Evolutionary conservation across 2,113 vertebrate genomes (phyloP), one percentile per base, ranked within the genome.

Genomic region (Micromys minutus): DNA sequence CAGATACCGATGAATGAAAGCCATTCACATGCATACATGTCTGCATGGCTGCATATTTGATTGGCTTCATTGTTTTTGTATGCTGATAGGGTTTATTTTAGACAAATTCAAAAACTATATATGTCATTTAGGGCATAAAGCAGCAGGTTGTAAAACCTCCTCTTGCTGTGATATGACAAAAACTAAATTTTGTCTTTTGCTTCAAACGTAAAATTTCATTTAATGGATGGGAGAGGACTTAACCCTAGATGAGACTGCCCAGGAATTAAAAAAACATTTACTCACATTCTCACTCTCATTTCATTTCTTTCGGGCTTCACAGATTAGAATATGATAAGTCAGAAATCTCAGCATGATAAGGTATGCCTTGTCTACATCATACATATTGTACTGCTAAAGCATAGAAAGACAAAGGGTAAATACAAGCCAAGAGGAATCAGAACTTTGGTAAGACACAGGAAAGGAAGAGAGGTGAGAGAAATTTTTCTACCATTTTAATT

Each of bases 11-110:
- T 91, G 57, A 86, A 0, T 57, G 31, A 79, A 77, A 87, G 0
- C 50, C 5, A 90, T 29, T 15, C 47, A 31, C 13, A 77, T 3
- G 19, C 34, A 45, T 55, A 59, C 16, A 31, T 86, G 11, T 36
- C 7, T 26, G 5, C 63, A 24, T 61, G 12, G n/a, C 36, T 81
- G 29, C 24, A 9, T 65, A 11, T 57, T 3, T 24, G 19, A 50
- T 84, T 76, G 7, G 1, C n/a, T 67, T 94, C 79, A 57, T 75
- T 50, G 1, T 87, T 72, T 93, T 90, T 92, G n/a, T 67, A 92
- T 55, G 21, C 52, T 74, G 74, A 52, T 90, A 81, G 79, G 6
- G 0, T 80, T 19, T 83, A 3, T 84, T 97, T 84, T 11, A 80
- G 71, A 52, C 65, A 91, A 75, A 94, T 55, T 31, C 52, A 91